Evolutionary conservation across 2,797 vertebrate genomes (phyloP).

Genomic region (Gallinago nigripennis): DNA sequence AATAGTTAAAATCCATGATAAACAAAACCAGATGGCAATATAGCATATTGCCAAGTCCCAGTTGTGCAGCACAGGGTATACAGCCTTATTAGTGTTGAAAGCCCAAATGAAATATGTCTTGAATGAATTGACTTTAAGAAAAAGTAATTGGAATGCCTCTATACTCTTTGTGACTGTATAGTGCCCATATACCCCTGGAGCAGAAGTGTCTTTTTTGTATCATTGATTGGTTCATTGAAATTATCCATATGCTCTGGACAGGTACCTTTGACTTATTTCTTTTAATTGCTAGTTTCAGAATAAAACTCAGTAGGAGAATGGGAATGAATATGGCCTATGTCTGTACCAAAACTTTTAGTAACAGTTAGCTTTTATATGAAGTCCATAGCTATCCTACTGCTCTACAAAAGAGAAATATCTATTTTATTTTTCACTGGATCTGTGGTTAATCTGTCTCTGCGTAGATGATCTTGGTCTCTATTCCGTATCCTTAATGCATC

Average conservation of each 20-base stretch:
- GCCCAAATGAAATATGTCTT: background rate
- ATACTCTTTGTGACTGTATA: background rate
- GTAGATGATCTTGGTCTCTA: background rate
- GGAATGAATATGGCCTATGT: background rate
- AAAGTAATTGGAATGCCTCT: background rate
- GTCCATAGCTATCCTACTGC: background rate
- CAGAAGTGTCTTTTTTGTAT: background rate
- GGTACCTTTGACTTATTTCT: background rate
- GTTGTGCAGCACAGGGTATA: background rate
- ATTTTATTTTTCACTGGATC: background rate
- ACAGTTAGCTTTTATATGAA: background rate
- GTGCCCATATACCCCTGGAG: background rate
- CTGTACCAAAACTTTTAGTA: background rate
- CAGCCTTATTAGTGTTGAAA: background rate
- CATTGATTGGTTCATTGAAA: background rate
- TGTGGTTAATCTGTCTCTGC: background rate
- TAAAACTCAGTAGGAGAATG: background rate
- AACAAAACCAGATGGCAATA: slow-evolving; percentile 59
- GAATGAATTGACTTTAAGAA: background rate
- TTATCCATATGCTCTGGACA: background rate
- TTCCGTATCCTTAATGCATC: background rate
- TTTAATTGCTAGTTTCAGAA: background rate
- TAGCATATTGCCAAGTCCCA: slow-evolving; percentile 27
- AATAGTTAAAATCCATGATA: slow-evolving; percentile 53
- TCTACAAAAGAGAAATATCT: background rate